Evolutionary conservation across 2,888 invertebrate species (phyloP).

Genomic region (Microplitis manilae): DNA sequence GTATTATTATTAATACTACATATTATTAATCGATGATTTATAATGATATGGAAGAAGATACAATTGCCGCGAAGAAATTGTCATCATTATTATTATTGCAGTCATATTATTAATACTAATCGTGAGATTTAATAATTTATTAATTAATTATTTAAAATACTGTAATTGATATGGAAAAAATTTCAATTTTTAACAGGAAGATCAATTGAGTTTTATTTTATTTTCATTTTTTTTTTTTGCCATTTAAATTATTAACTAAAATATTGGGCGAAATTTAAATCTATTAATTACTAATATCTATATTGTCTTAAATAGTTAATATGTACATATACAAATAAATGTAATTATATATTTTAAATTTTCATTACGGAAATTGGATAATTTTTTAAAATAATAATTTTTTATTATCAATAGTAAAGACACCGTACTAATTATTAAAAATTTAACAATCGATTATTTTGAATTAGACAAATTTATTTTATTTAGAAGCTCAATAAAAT

Average conservation of each 20-base stretch:
- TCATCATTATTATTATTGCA: slow-evolving; percentile 2
- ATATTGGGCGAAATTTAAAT: background rate
- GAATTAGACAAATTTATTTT: background rate
- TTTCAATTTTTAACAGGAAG: background rate
- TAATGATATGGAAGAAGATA: slow-evolving; percentile 17
- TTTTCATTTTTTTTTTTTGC: no score
- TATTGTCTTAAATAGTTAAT: background rate
- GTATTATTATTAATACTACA: slow-evolving; percentile 5
- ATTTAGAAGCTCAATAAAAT: background rate
- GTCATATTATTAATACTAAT: background rate
- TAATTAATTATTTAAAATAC: background rate
- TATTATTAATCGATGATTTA: slow-evolving; percentile 1
- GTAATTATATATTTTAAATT: background rate
- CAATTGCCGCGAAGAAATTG: background rate
- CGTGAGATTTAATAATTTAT: background rate
- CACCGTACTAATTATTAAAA: background rate
- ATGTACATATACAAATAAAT: background rate
- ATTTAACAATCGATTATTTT: background rate
- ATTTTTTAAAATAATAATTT: background rate
- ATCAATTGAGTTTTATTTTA: background rate
- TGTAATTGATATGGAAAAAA: slow-evolving; percentile 6
- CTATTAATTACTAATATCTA: background rate
- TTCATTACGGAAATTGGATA: background rate
- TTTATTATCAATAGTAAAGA: background rate
- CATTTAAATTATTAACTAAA: no score